These are phyloP conservation scores for Spisula solida DNA, from an alignment of 2,888 invertebrate species.

Conservation along the genomic window DNA sequence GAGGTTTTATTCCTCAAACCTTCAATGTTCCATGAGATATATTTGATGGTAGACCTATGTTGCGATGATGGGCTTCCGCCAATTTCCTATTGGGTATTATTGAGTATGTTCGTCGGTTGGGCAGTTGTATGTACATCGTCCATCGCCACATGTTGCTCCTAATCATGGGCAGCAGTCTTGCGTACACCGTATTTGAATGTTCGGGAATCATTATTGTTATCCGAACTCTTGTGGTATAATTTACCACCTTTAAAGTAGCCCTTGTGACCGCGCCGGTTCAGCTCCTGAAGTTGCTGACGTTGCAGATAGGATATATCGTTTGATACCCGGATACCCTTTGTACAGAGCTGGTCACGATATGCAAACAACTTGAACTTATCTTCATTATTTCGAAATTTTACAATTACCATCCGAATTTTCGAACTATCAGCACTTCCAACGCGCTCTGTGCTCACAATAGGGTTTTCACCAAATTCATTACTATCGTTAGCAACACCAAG, in stretches of 20 bases:
- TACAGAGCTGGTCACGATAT: background rate
- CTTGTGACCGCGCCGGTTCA: background rate
- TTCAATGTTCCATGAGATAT: background rate
- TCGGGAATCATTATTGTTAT: background rate
- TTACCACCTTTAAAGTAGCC: background rate
- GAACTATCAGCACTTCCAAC: no score
- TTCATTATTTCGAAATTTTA: no score
- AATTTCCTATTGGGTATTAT: background rate
- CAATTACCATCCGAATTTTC: no score
- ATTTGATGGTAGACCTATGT: background rate
- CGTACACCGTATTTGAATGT: background rate
- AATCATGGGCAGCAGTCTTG: background rate
- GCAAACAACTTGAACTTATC: no score
- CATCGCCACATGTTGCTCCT: background rate
- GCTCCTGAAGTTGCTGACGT: background rate
- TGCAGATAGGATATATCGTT: background rate
- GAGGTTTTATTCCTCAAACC: background rate
- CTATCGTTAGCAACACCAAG: no score
- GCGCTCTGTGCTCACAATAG: no score
- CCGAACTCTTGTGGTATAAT: background rate
- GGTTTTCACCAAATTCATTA: no score
- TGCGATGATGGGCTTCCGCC: background rate
- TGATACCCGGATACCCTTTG: background rate
- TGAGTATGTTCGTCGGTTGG: background rate
- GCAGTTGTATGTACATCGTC: no score